Evolutionary conservation across 2,888 invertebrate species (phyloP).

Genomic region (Drosophila melanosoma): DNA sequence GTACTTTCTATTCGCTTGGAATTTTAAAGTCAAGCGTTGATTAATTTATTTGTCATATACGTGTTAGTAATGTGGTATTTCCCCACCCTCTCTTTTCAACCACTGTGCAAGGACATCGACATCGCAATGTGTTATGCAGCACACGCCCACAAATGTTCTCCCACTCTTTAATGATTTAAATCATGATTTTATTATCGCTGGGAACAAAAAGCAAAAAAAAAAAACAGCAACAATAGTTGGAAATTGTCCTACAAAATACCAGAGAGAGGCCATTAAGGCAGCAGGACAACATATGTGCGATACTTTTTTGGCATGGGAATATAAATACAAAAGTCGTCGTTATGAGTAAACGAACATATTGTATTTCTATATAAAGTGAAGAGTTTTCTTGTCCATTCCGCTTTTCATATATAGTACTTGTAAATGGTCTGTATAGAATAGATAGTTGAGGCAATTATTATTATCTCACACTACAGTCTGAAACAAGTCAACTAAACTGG

Average conservation of each 20-base stretch:
- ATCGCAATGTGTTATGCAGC: conserved; percentile 63
- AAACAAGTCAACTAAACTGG: conserved; percentile 1
- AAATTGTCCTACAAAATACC: conserved; percentile 34
- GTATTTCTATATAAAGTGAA: conserved; percentile 2
- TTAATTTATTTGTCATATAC: conserved; percentile 65
- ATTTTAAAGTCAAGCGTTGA: conserved; percentile 57
- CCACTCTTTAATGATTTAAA: conserved; percentile 70
- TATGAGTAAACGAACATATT: conserved; percentile 1
- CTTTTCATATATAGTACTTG: background rate
- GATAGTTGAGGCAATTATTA: conserved; percentile 2
- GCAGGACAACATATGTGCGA: conserved; percentile 34
- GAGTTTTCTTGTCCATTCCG: background rate
- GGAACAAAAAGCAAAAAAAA: conserved; percentile 31
- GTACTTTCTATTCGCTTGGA: conserved; percentile 46
- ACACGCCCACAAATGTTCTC: conserved; percentile 11
- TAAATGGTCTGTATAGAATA: conserved; percentile 23
- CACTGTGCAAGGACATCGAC: conserved; percentile 31
- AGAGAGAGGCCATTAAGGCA: conserved; percentile 30
- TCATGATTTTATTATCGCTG: conserved; percentile 51
- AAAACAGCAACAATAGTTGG: conserved; percentile 38
- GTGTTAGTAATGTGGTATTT: conserved; percentile 1
- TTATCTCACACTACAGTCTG: background rate
- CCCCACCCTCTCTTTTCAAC: background rate
- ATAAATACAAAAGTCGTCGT: conserved; percentile 12
- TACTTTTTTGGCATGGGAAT: conserved; percentile 12